Percentiles rank a stretch among this genome's conserved stretches.
Conservation (phyloP, 2,113 vertebrate genomes). For the Nyctibius bracteatus region DNA sequence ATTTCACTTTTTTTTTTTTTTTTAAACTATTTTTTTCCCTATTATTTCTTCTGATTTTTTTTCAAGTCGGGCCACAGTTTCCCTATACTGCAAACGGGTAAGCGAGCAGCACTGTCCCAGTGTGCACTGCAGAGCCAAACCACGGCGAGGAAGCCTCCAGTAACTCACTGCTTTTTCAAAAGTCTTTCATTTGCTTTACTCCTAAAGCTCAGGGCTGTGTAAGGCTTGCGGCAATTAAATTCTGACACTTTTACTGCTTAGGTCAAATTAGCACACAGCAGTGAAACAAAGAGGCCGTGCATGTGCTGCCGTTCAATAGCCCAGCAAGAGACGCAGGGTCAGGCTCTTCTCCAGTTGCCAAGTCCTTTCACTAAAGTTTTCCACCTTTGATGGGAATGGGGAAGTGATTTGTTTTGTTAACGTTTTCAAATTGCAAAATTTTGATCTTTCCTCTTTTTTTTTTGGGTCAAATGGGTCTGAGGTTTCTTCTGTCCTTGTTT, state of each 20-base stretch:
- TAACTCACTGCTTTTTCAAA: neutral
- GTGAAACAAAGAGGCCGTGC: neutral
- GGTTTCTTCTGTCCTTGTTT: neutral
- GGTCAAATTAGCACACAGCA: neutral
- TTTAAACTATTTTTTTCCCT: accelerated
- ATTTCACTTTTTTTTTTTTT: neutral
- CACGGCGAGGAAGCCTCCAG: neutral
- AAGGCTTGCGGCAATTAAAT: neutral
- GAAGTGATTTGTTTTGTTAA: neutral
- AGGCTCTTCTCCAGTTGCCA: neutral
- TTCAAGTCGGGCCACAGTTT: accelerated
- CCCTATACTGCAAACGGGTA: neutral
- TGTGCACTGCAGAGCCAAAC: neutral
- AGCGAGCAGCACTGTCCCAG: neutral
- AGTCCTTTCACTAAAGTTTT: neutral
- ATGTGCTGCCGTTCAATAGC: neutral
- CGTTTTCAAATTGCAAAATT: neutral
- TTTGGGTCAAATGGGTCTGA: neutral
- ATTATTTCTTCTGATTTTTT: neutral
- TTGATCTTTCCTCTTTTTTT: neutral
- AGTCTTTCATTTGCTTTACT: neutral
- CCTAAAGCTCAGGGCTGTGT: neutral
- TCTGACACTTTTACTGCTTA: neutral
- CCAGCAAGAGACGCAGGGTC: neutral
- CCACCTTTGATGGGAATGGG: neutral